Percentiles rank a stretch among this genome's conserved stretches.
Conservation (phyloP, 2,113 vertebrate genomes). For the Ochotona princeps region DNA sequence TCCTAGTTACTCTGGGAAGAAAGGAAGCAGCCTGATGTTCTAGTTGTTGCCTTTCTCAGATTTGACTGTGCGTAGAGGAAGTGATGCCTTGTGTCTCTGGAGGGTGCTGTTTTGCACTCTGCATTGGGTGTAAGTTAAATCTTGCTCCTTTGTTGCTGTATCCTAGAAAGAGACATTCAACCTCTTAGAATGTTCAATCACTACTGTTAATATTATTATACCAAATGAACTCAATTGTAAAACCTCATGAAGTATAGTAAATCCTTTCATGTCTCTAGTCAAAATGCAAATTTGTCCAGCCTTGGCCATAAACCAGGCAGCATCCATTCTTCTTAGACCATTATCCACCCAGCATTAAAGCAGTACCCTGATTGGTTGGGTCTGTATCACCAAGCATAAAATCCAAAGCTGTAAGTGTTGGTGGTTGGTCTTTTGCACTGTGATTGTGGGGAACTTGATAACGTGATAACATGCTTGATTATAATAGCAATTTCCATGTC, state of each 20-base stretch:
- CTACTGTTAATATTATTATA: constrained; percentile 8
- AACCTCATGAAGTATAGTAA: constrained; percentile 52
- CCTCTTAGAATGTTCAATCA: constrained; percentile 26
- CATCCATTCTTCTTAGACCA: constrained; percentile 1
- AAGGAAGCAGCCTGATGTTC: neutral
- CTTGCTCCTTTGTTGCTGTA: neutral
- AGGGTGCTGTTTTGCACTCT: neutral
- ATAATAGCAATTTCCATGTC: neutral
- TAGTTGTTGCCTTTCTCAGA: neutral
- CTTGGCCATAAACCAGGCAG: constrained; percentile 28
- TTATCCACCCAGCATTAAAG: constrained; percentile 1
- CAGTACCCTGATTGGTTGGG: neutral
- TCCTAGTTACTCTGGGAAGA: neutral
- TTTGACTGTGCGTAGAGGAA: neutral
- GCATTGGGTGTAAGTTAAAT: constrained; percentile 8
- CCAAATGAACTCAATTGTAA: constrained; percentile 21
- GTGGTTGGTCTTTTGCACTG: neutral
- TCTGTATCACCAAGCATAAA: neutral
- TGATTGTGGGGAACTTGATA: neutral
- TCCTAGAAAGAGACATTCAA: constrained; percentile 27
- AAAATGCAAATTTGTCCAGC: constrained; percentile 47
- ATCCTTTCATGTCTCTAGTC: constrained; percentile 27
- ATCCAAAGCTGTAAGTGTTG: neutral
- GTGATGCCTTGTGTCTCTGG: neutral
- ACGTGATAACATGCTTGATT: neutral